Evolutionary conservation across 2,113 vertebrate species (phyloP).

Genomic region (Desmodus rotundus): DNA sequence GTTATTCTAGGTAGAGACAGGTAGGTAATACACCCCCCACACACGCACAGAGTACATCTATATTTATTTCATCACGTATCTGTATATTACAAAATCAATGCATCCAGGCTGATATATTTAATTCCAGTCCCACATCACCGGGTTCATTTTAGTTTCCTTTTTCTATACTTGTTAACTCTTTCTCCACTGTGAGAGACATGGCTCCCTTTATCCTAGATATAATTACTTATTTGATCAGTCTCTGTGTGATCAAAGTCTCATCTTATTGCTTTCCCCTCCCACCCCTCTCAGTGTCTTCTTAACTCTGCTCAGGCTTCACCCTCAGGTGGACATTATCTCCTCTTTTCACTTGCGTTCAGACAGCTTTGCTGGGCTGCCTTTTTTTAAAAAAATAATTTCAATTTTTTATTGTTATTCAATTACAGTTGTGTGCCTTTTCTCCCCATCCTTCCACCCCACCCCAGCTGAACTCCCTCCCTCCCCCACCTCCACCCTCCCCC

Average conservation of each 20-base stretch:
- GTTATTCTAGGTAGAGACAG: background rate
- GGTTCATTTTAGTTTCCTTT: background rate
- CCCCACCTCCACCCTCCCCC: no score
- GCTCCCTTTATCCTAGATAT: background rate
- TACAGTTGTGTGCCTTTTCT: no score
- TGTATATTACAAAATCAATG: background rate
- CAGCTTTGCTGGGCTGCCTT: no score
- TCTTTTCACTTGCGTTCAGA: background rate
- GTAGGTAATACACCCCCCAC: rapidly evolving
- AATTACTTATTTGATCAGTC: background rate
- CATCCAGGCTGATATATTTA: background rate
- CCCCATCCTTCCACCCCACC: no score
- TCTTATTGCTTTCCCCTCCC: background rate
- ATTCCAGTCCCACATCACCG: background rate
- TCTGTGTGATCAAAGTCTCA: background rate
- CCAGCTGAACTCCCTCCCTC: no score
- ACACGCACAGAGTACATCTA: background rate
- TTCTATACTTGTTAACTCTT: background rate
- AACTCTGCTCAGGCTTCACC: background rate
- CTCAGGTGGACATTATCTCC: rapidly evolving
- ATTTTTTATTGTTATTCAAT: no score
- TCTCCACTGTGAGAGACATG: background rate
- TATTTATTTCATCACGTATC: background rate
- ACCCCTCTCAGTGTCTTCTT: background rate
- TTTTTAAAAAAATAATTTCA: no score